Evolutionary conservation across 2,113 vertebrate species (phyloP).

Genomic region (Solea solea): DNA sequence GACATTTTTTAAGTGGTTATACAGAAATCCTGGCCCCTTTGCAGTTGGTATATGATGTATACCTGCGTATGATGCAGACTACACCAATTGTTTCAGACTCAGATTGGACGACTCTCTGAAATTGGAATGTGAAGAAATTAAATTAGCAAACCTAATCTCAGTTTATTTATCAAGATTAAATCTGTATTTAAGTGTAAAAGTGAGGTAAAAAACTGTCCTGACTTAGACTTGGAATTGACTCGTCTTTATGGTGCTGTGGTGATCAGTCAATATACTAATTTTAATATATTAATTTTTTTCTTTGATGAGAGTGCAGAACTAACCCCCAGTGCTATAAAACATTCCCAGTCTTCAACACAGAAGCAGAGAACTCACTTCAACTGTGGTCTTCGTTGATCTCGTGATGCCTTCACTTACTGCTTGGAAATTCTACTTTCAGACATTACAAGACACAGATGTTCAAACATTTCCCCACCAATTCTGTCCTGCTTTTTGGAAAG

Average conservation of each 20-base stretch:
- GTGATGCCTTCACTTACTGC: constrained; percentile 23
- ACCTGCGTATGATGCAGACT: too few relatives aligned
- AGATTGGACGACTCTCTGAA: constrained; percentile 2
- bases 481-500: background rate
- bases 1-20: too few relatives aligned
- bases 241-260: too few relatives aligned
- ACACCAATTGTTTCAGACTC: background rate
- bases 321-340: too few relatives aligned
- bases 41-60: too few relatives aligned
- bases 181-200: too few relatives aligned
- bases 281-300: background rate
- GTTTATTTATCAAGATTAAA: too few relatives aligned
- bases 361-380: background rate
- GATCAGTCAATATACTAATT: background rate
- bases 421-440: constrained; percentile 13
- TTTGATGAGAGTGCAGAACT: background rate
- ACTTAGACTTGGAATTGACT: too few relatives aligned
- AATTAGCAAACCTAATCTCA: background rate
- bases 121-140: constrained; percentile 1
- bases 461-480: background rate
- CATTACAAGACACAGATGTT: too few relatives aligned
- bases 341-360: too few relatives aligned
- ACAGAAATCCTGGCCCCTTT: too few relatives aligned
- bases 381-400: background rate
- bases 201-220: too few relatives aligned